Base-by-base conservation (phyloP, 2,888 invertebrate species). In the Perizoma flavofasciatum region DNA sequence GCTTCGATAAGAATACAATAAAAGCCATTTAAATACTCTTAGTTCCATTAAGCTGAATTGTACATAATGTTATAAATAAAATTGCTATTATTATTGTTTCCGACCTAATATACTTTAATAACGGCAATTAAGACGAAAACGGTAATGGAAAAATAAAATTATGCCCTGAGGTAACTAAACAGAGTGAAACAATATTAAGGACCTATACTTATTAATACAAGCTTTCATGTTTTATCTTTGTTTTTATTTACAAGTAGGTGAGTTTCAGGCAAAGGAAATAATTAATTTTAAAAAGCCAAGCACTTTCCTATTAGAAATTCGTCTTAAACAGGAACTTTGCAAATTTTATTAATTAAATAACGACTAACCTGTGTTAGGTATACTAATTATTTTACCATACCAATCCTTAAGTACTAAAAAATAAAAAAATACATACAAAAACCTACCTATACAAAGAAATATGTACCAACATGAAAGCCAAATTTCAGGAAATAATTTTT, bases 81-180 rank as follows among this genome's bases (percentile, higher is more conserved):
- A 51, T 64, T 52, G 59, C 52, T 63, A 65, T 67, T 63, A 67
- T 66, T 69, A 62, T 62, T 66, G 57, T 66, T 66, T 66, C 57
- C 60, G 63, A 64, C 68, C 10, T 71, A 72, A 73, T 77, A 71
- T 74, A 68, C 73, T 74, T 74, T 77, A 79, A 77, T 77, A 75
- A 74, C 72, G 66, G 75, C 72, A 78, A 80, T 79, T 79, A 79
- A 77, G 71, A 75, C 66, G 71, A 75, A 71, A 75, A 70, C 77
- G 74, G 74, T 79, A 79, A 79, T 79, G 79, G 79, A 77, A 77
- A 79, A 80, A 79, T 77, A 70, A 75, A 77, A 78, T 77, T 73
- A 79, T 74, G 73, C 70, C 72, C 71, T 70, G 66, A 71, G 73
- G 72, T 73, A 71, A 74, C 70, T 66, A 65, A 65, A 70, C 66